Evolutionary conservation across 1,140 invertebrate species (phyloP), one percentile per base, ranked within the genome.

Genomic region (Latrodectus geometricus): DNA sequence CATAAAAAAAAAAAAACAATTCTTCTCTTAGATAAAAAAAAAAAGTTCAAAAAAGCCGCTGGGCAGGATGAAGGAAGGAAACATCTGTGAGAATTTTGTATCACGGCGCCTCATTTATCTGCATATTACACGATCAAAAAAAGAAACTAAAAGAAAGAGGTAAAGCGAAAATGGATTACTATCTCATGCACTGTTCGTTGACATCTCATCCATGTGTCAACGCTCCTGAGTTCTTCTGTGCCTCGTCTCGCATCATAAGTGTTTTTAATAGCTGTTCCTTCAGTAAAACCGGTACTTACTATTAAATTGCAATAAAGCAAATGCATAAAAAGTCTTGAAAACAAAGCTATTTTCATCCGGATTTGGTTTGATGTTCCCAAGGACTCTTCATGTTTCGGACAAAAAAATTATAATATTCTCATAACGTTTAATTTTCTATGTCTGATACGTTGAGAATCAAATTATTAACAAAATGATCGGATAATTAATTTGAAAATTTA

Each of bases 221-320:
- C 48, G 77, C 68, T 79, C 77, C 35, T 79, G 61, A 21, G 49
- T 66, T 65, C 48, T 56, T 79, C 77, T 79, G 20, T n/a, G 65
- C 61, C 48, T 79, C 77, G 77, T 69, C 61, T 69, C 77, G 77
- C 77, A 79, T 79, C 35, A n/a, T 49, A 79, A 79, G 48, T 69
- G 69, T 50, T 79, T 79, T 79, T 68, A 68, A 77, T 77, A 77
- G 75, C 21, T 68, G 35, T 35, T 35, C 35, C 35, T 35, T 35
- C 35, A 35, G 61, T 65, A 65, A 65, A n/a, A 65, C 9, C 4
- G 14, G 61, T 65, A 15, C 14, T 5, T 65, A n/a, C 61, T n/a
- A 14, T 65, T n/a, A 65, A 65, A 65, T n/a, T 15, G 61, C 61
- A 14, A 65, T 11, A 14, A 15, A n/a, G 61, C 35, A 35, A 35